Evolutionary conservation across 2,888 invertebrate species (phyloP).

Genomic region (Caenorhabditis afra): DNA sequence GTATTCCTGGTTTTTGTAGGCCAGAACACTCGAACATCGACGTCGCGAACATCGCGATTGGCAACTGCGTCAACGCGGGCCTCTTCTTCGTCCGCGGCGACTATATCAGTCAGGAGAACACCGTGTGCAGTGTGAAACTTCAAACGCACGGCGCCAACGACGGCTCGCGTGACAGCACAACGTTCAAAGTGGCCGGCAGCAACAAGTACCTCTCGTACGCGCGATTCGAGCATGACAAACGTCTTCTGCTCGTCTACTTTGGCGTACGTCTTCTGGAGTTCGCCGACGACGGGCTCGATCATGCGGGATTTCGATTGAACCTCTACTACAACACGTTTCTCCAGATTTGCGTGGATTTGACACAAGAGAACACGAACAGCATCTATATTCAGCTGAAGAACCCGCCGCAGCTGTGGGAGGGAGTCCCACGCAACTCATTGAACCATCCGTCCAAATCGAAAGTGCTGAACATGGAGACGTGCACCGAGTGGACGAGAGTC

Average conservation of each 20-base stretch:
- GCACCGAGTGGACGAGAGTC: slow-evolving; percentile 64
- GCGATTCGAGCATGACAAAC: slow-evolving; percentile 69
- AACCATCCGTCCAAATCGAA: slow-evolving; percentile 44
- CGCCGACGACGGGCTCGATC: slow-evolving; percentile 60
- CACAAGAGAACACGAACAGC: slow-evolving; percentile 39
- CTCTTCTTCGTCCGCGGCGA: slow-evolving; percentile 69
- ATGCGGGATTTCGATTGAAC: slow-evolving; percentile 63
- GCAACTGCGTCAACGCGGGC: slow-evolving; percentile 68
- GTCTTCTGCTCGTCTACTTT: slow-evolving; percentile 61
- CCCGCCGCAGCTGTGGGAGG: slow-evolving; percentile 70
- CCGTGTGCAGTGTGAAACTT: slow-evolving; percentile 59
- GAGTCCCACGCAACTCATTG: slow-evolving; percentile 55
- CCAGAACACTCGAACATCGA: slow-evolving; percentile 61
- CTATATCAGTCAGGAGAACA: slow-evolving; percentile 66
- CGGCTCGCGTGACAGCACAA: slow-evolving; percentile 17
- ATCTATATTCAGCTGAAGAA: slow-evolving; percentile 63
- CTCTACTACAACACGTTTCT: slow-evolving; percentile 56
- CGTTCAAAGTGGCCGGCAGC: slow-evolving; percentile 55
- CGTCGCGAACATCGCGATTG: slow-evolving; percentile 60
- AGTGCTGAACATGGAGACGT: slow-evolving; percentile 63
- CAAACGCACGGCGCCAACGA: slow-evolving; percentile 43
- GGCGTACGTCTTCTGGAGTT: slow-evolving; percentile 57
- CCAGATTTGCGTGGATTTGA: slow-evolving; percentile 57
- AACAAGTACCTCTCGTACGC: slow-evolving; percentile 63
- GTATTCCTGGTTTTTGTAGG: slow-evolving; percentile 23